These are phyloP conservation scores for Raphicerus campestris DNA, from an alignment of 2,113 vertebrate species.

Conservation along the genomic window DNA sequence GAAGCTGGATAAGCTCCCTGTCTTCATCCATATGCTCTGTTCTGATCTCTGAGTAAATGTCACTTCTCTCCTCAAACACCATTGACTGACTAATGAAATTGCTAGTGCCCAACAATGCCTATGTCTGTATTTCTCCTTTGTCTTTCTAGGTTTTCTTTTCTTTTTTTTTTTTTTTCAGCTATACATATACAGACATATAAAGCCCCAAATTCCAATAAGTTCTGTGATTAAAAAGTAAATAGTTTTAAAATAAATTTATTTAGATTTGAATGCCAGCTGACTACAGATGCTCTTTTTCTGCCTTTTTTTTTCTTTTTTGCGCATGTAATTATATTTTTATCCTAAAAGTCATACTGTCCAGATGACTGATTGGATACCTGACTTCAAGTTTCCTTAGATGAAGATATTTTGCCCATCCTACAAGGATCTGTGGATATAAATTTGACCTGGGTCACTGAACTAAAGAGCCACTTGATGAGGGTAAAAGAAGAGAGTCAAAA, in stretches of 20 bases:
- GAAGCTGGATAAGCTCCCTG: neutral
- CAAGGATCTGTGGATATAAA: slow-evolving; percentile 43
- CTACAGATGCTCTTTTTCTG: neutral
- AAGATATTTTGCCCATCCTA: neutral
- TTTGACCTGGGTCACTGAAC: slow-evolving; percentile 70
- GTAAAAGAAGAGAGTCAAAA: neutral
- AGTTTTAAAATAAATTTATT: neutral
- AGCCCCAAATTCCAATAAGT: neutral
- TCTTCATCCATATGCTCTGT: neutral
- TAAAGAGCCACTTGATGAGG: neutral
- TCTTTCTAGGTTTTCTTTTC: neutral
- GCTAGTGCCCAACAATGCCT: neutral
- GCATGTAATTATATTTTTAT: neutral
- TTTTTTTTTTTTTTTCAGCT: neutral
- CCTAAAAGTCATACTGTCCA: slow-evolving; percentile 64
- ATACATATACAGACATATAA: neutral
- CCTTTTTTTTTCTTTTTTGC: neutral
- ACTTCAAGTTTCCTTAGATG: neutral
- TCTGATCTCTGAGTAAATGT: neutral
- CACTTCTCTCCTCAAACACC: neutral
- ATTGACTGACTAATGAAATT: neutral
- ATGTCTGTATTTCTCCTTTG: neutral
- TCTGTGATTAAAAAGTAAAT: neutral
- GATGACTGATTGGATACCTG: slow-evolving; percentile 50
- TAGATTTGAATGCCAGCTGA: slow-evolving; percentile 61